Percentiles rank a stretch among this genome's conserved stretches.
phyloP scores from a whole-genome alignment of 2,797 vertebrate genomes.

The Bradypus variegatus region DNA sequence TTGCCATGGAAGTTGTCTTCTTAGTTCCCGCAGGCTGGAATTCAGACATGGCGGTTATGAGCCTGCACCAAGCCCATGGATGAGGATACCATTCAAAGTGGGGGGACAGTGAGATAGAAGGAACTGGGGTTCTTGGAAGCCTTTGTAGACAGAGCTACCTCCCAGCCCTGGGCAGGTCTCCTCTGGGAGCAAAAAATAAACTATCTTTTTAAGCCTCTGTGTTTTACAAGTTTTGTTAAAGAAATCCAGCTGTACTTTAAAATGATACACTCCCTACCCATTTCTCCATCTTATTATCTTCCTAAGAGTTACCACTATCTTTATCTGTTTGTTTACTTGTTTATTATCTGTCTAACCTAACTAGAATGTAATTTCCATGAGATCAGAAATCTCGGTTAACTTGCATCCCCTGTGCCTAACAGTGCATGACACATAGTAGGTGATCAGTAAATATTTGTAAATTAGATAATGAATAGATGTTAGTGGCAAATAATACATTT shows the following conservation, averaged over 20 bases:
- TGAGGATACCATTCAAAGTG: neutral
- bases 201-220: neutral
- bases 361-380: neutral
- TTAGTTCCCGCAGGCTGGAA: neutral
- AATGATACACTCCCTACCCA: neutral
- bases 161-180: neutral
- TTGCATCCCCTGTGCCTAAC: neutral
- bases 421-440: neutral
- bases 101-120: neutral
- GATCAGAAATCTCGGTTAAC: neutral
- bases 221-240: neutral
- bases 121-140: neutral
- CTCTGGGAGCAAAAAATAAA: neutral
- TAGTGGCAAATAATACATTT: neutral
- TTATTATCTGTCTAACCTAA: neutral
- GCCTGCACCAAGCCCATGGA: neutral
- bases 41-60: neutral
- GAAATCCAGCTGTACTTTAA: neutral
- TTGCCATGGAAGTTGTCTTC: neutral
- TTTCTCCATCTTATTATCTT: neutral
- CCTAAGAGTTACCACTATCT: neutral
- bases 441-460: neutral
- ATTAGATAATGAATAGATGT: neutral
- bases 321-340: neutral
- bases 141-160: neutral